These are phyloP conservation scores for Montipora sp. DNA, from an alignment of 64 coral and sea anemone species.

Conservation along the genomic window DNA sequence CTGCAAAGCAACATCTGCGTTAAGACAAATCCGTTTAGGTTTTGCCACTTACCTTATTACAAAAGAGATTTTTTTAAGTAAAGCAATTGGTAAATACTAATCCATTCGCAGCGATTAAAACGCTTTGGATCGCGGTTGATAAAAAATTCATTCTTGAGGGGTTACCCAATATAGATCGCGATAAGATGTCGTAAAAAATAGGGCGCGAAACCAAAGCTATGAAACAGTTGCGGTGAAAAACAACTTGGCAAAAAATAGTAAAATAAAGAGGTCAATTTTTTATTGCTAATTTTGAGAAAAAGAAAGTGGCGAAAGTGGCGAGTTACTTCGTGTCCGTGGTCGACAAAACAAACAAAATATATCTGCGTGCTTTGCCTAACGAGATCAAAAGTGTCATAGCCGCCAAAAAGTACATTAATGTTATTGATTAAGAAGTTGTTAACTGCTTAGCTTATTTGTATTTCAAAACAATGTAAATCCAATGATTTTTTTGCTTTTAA, in stretches of 20 bases:
- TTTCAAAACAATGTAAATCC: too few species aligned
- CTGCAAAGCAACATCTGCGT: background rate
- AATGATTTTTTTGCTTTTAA: too few species aligned
- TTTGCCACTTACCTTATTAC: background rate
- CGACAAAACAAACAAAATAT: background rate
- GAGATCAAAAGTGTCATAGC: background rate
- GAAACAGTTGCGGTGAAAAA: background rate
- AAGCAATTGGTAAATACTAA: background rate
- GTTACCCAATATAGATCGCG: slow-evolving; percentile 12
- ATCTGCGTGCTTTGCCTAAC: too few species aligned
- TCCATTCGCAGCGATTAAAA: background rate
- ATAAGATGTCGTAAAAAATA: background rate
- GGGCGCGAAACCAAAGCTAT: background rate
- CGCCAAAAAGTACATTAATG: background rate
- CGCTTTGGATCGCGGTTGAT: background rate
- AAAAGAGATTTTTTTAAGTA: background rate
- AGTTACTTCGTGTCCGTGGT: background rate
- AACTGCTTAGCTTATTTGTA: background rate
- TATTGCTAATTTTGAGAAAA: background rate
- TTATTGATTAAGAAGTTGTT: background rate
- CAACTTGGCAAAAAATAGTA: background rate
- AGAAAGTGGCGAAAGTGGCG: too few species aligned
- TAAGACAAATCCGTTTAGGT: background rate
- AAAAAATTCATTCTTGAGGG: background rate
- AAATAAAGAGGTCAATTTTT: background rate